A percentile compares a stretch with the other conserved stretches of the same genome.
Conservation (phyloP, 2,113 vertebrate species). For the Natator depressus region DNA sequence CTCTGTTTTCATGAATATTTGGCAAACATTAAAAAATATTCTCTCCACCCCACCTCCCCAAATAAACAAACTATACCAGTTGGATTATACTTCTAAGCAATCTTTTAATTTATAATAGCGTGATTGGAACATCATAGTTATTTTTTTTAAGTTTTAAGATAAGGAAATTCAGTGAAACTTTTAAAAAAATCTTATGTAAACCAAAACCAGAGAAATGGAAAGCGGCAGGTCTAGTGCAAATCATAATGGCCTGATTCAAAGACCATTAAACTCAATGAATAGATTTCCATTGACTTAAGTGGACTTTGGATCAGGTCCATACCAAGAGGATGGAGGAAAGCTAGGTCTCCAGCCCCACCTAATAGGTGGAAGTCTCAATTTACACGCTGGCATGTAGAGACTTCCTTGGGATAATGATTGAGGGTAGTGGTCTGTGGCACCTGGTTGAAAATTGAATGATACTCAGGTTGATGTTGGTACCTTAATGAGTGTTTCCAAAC, state of each 20-base stretch:
- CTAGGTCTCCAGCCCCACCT: background rate
- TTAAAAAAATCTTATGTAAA: background rate
- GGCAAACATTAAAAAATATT: background rate
- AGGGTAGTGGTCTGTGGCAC: background rate
- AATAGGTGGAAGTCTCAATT: accelerated
- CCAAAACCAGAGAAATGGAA: background rate
- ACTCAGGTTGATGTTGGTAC: background rate
- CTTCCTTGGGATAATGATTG: background rate
- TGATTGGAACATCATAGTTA: background rate
- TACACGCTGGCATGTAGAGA: background rate
- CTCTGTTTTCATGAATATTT: background rate
- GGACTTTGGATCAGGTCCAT: background rate
- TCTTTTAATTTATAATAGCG: background rate
- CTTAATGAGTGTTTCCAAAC: background rate
- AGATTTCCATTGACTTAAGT: background rate
- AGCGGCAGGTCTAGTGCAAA: background rate
- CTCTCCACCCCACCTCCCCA: background rate
- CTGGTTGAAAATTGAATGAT: background rate
- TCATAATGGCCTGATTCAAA: background rate
- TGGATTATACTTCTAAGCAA: background rate
- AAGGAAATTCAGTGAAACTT: background rate
- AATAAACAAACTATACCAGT: background rate
- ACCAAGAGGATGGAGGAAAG: background rate
- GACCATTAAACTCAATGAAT: background rate
- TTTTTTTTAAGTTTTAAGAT: background rate